Evolutionary conservation across 2,888 invertebrate species (phyloP).

Genomic region (Agapostemon virescens): DNA sequence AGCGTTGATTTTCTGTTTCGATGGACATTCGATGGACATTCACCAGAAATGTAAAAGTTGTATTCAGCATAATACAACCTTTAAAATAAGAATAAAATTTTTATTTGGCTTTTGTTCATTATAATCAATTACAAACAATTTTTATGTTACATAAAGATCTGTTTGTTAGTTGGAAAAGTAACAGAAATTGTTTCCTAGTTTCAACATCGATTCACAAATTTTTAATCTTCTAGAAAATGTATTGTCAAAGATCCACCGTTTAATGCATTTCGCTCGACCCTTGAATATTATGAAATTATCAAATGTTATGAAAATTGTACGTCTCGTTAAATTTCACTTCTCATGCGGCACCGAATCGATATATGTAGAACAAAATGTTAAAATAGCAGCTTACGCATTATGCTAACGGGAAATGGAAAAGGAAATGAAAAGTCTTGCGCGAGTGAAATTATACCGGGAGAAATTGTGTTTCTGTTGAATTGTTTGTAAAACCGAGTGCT

Average conservation of each 20-base stretch:
- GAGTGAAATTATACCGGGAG: not conserved
- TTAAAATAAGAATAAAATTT: no score
- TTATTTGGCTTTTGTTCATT: no score
- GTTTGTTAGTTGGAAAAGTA: not conserved
- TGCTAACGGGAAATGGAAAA: not conserved
- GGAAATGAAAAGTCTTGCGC: slow-evolving; percentile 13
- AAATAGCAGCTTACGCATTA: not conserved
- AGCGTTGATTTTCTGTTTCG: no score
- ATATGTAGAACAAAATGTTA: not conserved
- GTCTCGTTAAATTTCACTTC: not conserved
- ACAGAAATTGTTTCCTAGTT: not conserved
- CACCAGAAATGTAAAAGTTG: no score
- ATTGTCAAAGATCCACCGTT: not conserved
- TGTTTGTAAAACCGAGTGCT: not conserved
- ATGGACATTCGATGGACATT: no score
- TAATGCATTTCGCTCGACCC: not conserved
- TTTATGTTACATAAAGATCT: not conserved
- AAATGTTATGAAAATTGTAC: not conserved
- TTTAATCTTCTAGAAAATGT: not conserved
- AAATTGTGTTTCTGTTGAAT: not conserved
- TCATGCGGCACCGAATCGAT: not conserved
- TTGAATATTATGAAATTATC: not conserved
- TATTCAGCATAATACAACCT: no score
- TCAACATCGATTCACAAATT: not conserved
- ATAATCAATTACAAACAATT: no score